phyloP scores from a whole-genome alignment of 2,888 invertebrate species.

The Hydroisotoma schaefferi region DNA sequence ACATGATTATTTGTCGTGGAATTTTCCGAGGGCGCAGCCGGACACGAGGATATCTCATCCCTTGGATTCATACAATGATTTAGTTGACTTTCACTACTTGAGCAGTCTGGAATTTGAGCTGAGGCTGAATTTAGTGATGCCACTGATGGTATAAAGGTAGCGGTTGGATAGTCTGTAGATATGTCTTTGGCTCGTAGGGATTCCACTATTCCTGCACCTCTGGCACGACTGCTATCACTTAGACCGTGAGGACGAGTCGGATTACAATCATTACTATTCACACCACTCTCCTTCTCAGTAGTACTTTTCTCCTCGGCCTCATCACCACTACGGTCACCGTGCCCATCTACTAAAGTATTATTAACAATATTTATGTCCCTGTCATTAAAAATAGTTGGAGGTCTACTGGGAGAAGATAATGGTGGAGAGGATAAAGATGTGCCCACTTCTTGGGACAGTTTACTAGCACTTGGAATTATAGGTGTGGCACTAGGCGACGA shows the following conservation, averaged over 20 bases:
- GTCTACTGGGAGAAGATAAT: not conserved
- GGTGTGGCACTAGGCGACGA: too few relatives aligned
- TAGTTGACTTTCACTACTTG: slow-evolving; percentile 7
- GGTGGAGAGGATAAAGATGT: not conserved
- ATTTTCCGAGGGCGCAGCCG: not conserved
- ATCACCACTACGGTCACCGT: too few relatives aligned
- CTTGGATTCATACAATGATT: not conserved
- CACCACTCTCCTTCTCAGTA: too few relatives aligned
- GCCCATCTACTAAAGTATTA: not conserved
- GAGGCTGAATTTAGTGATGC: not conserved
- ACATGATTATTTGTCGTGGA: not conserved
- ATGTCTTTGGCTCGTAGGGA: too few relatives aligned
- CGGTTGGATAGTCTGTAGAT: too few relatives aligned
- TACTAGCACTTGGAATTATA: too few relatives aligned
- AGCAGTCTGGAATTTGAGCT: slow-evolving; percentile 1
- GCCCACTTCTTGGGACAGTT: not conserved
- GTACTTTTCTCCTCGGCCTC: too few relatives aligned
- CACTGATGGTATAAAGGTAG: not conserved
- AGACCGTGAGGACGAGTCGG: slow-evolving; percentile 1
- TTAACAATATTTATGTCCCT: slow-evolving; percentile 6
- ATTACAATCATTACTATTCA: slow-evolving; percentile 18
- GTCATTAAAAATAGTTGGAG: slow-evolving; percentile 16
- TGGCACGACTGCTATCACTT: not conserved
- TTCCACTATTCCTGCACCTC: too few relatives aligned
- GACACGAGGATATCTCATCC: not conserved